Conservation (phyloP, 2,797 vertebrate genomes). For the Phrynocephalus vlangalii region DNA sequence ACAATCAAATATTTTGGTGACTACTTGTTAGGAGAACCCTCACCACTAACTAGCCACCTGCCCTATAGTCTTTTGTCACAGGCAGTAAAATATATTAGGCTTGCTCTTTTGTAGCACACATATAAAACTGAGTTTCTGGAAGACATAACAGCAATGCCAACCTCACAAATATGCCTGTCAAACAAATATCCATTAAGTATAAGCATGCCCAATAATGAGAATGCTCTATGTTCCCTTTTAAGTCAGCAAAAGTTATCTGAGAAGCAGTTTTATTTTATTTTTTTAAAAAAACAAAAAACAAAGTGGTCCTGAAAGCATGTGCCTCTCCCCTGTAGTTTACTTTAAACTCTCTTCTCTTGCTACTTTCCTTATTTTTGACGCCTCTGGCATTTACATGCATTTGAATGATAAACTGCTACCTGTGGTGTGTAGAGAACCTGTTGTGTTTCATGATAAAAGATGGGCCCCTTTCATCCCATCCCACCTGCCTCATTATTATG, state of each 20-base stretch:
- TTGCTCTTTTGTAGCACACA: neutral
- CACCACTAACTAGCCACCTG: no score
- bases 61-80: no score
- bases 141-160: neutral
- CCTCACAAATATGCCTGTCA: no score
- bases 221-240: neutral
- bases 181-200: no score
- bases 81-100: no score
- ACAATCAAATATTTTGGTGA: no score
- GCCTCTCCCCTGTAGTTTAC: neutral
- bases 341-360: constrained; percentile 16
- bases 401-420: constrained; percentile 44
- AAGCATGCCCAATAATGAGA: neutral
- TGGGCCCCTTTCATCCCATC: constrained; percentile 26
- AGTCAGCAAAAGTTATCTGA: neutral
- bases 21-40: no score
- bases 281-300: no score
- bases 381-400: constrained; percentile 40
- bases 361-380: constrained; percentile 14
- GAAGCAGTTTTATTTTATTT: neutral
- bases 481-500: constrained; percentile 34
- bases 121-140: neutral
- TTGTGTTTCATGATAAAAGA: constrained; percentile 37
- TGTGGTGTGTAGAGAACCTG: constrained; percentile 28
- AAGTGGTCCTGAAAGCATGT: neutral